Percentiles rank a stretch among this genome's conserved stretches.
These are phyloP conservation scores for Campoletis sonorensis DNA, from an alignment of 1,140 invertebrate genomes.

Conservation along the genomic window DNA sequence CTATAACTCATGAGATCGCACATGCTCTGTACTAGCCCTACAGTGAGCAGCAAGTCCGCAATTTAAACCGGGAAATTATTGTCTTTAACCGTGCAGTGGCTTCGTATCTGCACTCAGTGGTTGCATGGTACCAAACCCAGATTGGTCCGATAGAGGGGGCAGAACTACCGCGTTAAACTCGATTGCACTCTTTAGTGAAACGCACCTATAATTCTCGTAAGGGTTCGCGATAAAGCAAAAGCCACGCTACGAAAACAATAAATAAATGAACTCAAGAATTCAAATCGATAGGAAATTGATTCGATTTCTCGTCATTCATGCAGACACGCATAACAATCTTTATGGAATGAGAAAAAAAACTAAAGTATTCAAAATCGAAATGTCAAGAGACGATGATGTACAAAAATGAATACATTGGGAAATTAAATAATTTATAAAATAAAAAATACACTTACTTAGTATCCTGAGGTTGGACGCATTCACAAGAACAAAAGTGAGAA, in stretches of 20 bases:
- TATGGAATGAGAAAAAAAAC: neutral
- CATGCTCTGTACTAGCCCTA: too few relatives aligned
- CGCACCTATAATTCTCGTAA: neutral
- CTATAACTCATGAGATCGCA: too few relatives aligned
- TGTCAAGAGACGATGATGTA: neutral
- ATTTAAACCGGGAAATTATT: conserved; percentile 33
- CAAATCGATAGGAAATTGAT: conserved; percentile 13
- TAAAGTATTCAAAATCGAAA: too few relatives aligned
- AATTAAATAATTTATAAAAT: neutral
- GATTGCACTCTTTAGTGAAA: conserved; percentile 18
- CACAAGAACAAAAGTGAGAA: conserved; percentile 35
- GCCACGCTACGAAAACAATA: neutral
- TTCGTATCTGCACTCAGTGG: conserved; percentile 3
- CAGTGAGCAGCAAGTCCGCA: neutral
- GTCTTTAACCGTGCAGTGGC: neutral
- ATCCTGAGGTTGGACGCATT: conserved; percentile 36
- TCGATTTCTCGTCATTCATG: conserved; percentile 49
- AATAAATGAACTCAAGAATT: neutral
- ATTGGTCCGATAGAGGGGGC: neutral
- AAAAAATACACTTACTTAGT: conserved; percentile 46
- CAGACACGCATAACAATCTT: conserved; percentile 29
- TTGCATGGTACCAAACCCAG: conserved; percentile 6
- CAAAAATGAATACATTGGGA: too few relatives aligned
- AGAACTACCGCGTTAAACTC: conserved; percentile 15
- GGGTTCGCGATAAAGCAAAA: neutral